These are phyloP conservation scores for Acromyrmex charruanus DNA, from an alignment of 1,140 invertebrate species.

Conservation along the genomic window DNA sequence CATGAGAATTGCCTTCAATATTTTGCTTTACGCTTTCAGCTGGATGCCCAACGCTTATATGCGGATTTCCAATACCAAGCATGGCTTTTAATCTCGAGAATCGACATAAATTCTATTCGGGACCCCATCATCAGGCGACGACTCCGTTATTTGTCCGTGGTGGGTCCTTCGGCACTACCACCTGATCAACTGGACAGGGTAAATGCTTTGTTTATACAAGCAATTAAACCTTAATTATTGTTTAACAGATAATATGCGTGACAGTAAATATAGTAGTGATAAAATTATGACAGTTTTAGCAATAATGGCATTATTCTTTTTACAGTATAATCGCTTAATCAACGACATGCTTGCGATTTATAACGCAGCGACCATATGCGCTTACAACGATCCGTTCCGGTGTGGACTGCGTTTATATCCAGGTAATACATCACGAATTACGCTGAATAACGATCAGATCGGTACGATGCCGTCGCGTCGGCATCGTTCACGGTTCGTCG, in stretches of 20 bases:
- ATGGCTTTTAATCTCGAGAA: slow-evolving; percentile 91
- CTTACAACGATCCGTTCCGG: slow-evolving; percentile 93
- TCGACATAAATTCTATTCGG: slow-evolving; percentile 88
- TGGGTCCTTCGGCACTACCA: slow-evolving; percentile 94
- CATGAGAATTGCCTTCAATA: not conserved
- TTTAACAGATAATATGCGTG: not conserved
- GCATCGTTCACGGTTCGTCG: slow-evolving; percentile 55
- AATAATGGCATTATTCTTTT: slow-evolving; percentile 67
- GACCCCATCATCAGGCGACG: slow-evolving; percentile 91
- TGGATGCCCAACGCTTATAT: slow-evolving; percentile 92
- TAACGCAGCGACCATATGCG: slow-evolving; percentile 94
- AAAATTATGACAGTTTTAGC: not conserved
- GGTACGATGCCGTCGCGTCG: slow-evolving; percentile 5
- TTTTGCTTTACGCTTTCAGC: slow-evolving; percentile 84
- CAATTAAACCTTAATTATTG: not conserved
- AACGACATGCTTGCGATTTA: slow-evolving; percentile 96
- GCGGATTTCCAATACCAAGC: slow-evolving; percentile 93
- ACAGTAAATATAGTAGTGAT: not conserved
- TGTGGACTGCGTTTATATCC: slow-evolving; percentile 94
- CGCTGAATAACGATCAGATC: slow-evolving; percentile 62
- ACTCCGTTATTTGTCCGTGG: slow-evolving; percentile 92
- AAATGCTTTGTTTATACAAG: not conserved
- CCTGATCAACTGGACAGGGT: slow-evolving; percentile 94
- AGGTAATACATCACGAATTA: slow-evolving; percentile 86
- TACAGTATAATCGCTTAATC: slow-evolving; percentile 94